Conservation (phyloP, 2,113 vertebrate species). For the Sorex fumeus region DNA sequence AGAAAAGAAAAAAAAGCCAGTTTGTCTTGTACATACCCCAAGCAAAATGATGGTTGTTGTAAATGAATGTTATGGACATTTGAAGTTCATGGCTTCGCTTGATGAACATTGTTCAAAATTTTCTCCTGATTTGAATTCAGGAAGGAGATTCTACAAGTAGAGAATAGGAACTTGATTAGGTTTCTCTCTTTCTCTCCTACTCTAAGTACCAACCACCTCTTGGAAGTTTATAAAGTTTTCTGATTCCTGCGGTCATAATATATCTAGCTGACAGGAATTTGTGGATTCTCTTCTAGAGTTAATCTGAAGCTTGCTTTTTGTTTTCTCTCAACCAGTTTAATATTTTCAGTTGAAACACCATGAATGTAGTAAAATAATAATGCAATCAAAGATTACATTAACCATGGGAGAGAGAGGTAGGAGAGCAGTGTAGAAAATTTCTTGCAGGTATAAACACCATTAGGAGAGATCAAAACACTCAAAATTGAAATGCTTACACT, state of each 20-base stretch:
- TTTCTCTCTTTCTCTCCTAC: neutral
- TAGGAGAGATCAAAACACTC: no score
- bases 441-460: no score
- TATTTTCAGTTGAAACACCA: conserved; percentile 45
- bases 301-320: neutral
- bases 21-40: neutral
- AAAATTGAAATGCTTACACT: no score
- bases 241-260: neutral
- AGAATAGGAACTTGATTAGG: neutral
- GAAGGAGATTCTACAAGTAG: neutral
- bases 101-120: neutral
- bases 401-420: neutral
- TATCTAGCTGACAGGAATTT: neutral
- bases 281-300: neutral
- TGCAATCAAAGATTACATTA: conserved; percentile 9
- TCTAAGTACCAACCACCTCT: neutral
- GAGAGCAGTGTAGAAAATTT: neutral
- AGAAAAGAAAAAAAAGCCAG: neutral
- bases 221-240: neutral
- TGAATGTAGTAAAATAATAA: neutral
- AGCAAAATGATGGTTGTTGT: neutral
- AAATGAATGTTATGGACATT: neutral
- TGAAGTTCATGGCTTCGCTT: neutral
- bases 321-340: neutral
- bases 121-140: neutral